Evolutionary conservation across 2,888 invertebrate species (phyloP), one percentile per base, ranked within the genome.

Genomic region (Colletes collaris): DNA sequence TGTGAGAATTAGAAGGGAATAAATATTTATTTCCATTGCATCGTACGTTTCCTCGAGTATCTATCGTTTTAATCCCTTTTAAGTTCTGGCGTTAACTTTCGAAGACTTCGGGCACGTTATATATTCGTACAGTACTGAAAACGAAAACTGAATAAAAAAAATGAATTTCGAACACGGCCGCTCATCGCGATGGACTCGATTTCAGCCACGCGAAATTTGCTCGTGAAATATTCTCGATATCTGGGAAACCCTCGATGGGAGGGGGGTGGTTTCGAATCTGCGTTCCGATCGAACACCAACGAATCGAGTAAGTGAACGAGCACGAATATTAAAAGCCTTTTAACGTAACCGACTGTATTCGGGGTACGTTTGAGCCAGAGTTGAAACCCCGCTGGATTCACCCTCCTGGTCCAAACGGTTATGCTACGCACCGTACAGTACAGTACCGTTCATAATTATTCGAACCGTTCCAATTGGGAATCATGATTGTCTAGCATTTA

Each of bases 301-400:
- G 76, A 56, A 70, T 69, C 50, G 65, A 10, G 59, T 40, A 58
- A 72, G 68, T 50, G 78, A 83, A 69, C 73, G 73, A 79, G 76
- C 73, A 60, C 71, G 77, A 71, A 77, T 82, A 85, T 83, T 85
- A 85, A 85, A 85, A 85, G 78, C 81, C 83, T 85, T 83, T 85
- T 83, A 85, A 80, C 85, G 83, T 85, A 85, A 81, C 84, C 82
- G 81, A 85, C 85, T 85, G 83, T 85, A 81, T 69, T 76, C 76
- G 65, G 78, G 83, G 84, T 81, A 79, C 76, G 76, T 77, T 83
- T 44, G 11, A 76, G 79, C 69, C 74, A 72, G 81, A 76, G 72
- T 75, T 65, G 76, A 79, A 81, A 72, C 76, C 84, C 81, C 83
- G 76, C 77, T 64, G 72, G 79, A 77, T 78, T 84, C 81, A 84